These are phyloP conservation scores for Junonia oenone DNA, from an alignment of 2,888 invertebrate genomes.

Conservation along the genomic window DNA sequence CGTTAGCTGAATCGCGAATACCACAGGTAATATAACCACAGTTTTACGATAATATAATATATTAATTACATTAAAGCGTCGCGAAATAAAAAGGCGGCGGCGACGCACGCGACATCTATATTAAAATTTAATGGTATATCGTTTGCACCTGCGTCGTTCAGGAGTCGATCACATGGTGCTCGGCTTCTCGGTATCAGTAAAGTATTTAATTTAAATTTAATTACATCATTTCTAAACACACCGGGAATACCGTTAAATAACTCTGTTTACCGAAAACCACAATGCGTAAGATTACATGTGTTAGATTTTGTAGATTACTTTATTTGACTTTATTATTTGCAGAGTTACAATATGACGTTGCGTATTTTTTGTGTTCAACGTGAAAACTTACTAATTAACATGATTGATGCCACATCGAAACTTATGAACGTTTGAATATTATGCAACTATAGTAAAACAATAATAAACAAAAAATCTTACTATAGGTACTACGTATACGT, in stretches of 20 bases:
- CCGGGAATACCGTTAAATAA: constrained; percentile 29
- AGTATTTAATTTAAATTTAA: constrained; percentile 66
- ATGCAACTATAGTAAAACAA: no score
- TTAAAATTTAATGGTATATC: constrained; percentile 74
- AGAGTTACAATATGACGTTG: no score
- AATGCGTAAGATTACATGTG: constrained; percentile 10
- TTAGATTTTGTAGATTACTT: constrained; percentile 25
- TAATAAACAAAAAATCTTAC: no score
- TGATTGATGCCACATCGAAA: no score
- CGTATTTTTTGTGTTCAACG: no score
- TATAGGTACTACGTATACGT: no score
- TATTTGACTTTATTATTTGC: no score
- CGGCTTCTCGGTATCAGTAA: constrained; percentile 49
- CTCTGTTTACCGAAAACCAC: constrained; percentile 22
- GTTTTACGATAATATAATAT: constrained; percentile 76
- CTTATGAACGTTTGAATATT: no score
- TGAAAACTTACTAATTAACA: no score
- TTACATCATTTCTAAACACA: constrained; percentile 42
- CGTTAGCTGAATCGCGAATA: constrained; percentile 48
- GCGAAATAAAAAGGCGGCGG: constrained; percentile 55
- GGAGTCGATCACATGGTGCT: constrained; percentile 51
- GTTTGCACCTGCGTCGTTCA: constrained; percentile 63
- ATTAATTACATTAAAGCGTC: constrained; percentile 74
- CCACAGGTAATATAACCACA: constrained; percentile 55
- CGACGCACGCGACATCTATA: constrained; percentile 75